Conservation (phyloP, 2,113 vertebrate species). For the Syngnathoides biaculeatus region DNA sequence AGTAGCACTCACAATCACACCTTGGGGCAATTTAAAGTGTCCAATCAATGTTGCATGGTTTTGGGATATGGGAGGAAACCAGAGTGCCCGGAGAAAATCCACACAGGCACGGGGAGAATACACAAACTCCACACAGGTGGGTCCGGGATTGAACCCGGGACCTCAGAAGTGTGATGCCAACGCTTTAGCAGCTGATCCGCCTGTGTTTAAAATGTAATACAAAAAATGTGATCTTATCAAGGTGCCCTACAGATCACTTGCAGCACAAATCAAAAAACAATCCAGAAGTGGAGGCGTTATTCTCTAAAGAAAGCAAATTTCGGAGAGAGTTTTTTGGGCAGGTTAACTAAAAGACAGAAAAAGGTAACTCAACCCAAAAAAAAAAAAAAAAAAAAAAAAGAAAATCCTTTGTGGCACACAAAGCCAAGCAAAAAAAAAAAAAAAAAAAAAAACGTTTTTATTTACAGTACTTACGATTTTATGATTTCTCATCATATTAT, state of each 20-base stretch:
- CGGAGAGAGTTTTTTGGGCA: conserved; percentile 52
- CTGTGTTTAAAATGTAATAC: not conserved
- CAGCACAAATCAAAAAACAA: conserved; percentile 53
- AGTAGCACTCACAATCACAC: too few relatives aligned
- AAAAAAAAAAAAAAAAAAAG: conserved; percentile 27
- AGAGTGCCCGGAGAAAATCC: too few relatives aligned
- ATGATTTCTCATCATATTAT: conserved; percentile 99
- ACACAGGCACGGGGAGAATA: too few relatives aligned
- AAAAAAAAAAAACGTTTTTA: conserved; percentile 42
- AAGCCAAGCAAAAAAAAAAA: conserved; percentile 72
- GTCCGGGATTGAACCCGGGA: too few relatives aligned
- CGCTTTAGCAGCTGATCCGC: too few relatives aligned
- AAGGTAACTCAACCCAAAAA: conserved; percentile 42
- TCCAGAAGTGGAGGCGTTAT: conserved; percentile 46
- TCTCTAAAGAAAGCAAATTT: conserved; percentile 50
- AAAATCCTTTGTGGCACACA: conserved; percentile 72
- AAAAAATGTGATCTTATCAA: conserved; percentile 70
- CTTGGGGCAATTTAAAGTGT: too few relatives aligned
- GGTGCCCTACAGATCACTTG: conserved; percentile 55
- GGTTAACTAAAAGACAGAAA: conserved; percentile 51
- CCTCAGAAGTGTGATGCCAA: too few relatives aligned
- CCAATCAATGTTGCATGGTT: too few relatives aligned
- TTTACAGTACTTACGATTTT: conserved; percentile 92
- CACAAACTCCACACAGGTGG: too few relatives aligned
- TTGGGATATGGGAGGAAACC: too few relatives aligned